Base-by-base conservation (phyloP, 2,113 vertebrate genomes). In the Alosa alosa region DNA sequence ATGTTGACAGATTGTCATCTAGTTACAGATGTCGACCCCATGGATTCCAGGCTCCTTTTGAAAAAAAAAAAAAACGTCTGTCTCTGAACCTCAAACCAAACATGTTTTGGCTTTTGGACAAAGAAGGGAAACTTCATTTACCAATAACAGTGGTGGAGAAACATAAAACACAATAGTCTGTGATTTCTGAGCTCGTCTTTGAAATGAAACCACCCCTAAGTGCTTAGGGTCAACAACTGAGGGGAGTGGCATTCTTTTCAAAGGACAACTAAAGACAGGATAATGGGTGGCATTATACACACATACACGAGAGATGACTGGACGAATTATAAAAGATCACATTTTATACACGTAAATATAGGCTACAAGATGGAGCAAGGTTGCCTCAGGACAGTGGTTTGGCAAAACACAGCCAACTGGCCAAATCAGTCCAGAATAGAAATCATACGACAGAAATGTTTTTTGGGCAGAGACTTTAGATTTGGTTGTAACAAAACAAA, bases 61-160 rank as follows among this genome's bases (percentile, higher is more conserved):
- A 36, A 36, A 36, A 11, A 39, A n/a, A 72, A 60, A 22, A 25
- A 64, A 44, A 44, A 4, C 41, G 36, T 2, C 72, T 15, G 10
- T 52, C 82, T 50, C 25, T 31, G n/a, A 36, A 83, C 50, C 82
- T 83, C 46, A 36, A 83, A 83, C 82, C 46, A 49, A 83, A 83
- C 82, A 83, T 83, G 82, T 83, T 83, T 82, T 83, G 45, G 82
- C 31, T 83, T 49, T 83, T 31, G 31, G 82, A 83, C 25, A 81
- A 17, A 52, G 55, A 60, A 36, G 50, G 68, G 50, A 49, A 83
- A 83, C 46, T 36, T 83, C 46, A 83, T 83, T 83, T 83, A 52
- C 50, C 46, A 83, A 83, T 83, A 83, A 49, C 82, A 49, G 82
- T 31, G 52, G 46, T 83, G 45, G n/a, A 15, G 50, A 52, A 83